Base-by-base conservation (phyloP, 1,140 invertebrate genomes). In the Cherax quadricarinatus region DNA sequence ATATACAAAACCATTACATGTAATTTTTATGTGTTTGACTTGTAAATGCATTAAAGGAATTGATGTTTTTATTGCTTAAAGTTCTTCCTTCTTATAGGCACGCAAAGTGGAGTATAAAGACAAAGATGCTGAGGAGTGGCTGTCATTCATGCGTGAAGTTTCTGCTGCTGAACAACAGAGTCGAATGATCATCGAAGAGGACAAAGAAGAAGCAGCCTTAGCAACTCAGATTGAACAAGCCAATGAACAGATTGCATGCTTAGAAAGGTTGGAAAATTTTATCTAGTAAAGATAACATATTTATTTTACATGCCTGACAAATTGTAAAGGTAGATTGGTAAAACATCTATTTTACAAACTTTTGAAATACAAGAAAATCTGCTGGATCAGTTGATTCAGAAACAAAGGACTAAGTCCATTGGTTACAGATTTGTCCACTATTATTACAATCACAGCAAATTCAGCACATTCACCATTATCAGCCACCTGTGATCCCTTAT, bases 81-180 rank as follows among this genome's bases (percentile, higher is more conserved):
- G 53, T 10, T 14, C 16, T 86, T 53, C 78, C n/a, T 21, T 80
- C 6, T 57, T 81, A 70, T 30, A 93, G 93, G 93, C 93, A 16
- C 93, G 93, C 51, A 93, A 93, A 66, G 91, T 93, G 16, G 93
- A 93, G 70, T 93, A 93, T 48, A 92, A 90, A 51, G 93, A 93
- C 73, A 93, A 93, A 62, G 90, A 93, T 62, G 93, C 88, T 48
- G 93, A 92, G 41, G 91, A 93, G 79, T 93, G 91, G 93, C 81
- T 89, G 79, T 89, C 93, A 18, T 93, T 93, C 57, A 86, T 93
- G 91, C 81, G 60, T n/a, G 93, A 92, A 73, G 93, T 93, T 18
- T 92, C 93, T 79, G 90, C 90, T 1, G 93, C 93, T 24, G 93
- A 93, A 66, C 87, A 85, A 53, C 70, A 89, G 53, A 93, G 93